Percentiles rank a stretch among this genome's conserved stretches.
phyloP scores from a whole-genome alignment of 2,888 invertebrate genomes.

The Anaspis maculata region DNA sequence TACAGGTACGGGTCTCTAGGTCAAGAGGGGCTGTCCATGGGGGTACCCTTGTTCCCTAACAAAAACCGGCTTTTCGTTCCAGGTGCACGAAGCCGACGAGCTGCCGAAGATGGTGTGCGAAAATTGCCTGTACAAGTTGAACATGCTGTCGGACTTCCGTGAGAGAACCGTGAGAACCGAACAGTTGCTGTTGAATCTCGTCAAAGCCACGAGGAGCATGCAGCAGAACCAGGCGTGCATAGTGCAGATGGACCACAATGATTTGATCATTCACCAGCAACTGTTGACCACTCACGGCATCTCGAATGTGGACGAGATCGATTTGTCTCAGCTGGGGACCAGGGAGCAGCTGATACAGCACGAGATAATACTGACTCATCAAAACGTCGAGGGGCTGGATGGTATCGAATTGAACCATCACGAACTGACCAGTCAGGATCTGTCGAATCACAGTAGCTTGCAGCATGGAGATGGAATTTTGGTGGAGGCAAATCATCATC shows the following conservation, averaged over 20 bases:
- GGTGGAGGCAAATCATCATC: conserved; percentile 18
- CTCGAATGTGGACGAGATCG: conserved; percentile 30
- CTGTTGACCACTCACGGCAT: conserved; percentile 28
- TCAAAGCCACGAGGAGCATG: conserved; percentile 28
- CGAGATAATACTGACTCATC: conserved; percentile 33
- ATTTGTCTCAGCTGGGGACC: conserved; percentile 27
- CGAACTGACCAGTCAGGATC: conserved; percentile 32
- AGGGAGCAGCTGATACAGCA: conserved; percentile 32
- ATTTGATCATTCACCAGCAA: conserved; percentile 31
- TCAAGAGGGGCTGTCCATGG: too few relatives aligned
- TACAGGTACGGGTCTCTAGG: conserved; percentile 41
- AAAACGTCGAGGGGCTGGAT: conserved; percentile 30
- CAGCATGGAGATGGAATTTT: too few relatives aligned
- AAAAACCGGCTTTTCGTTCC: conserved; percentile 25
- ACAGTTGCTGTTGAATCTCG: conserved; percentile 40
- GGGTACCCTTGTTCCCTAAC: too few relatives aligned
- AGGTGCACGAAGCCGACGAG: conserved; percentile 49
- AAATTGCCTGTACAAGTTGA: conserved; percentile 49
- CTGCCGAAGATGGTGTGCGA: conserved; percentile 53
- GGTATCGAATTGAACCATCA: conserved; percentile 34
- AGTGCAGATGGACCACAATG: conserved; percentile 23
- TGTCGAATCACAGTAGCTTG: conserved; percentile 33
- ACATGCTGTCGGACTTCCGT: conserved; percentile 49
- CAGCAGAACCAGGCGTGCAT: conserved; percentile 14
- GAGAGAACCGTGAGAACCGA: conserved; percentile 49